Percentiles rank a stretch among this genome's conserved stretches.
Conservation (phyloP, 2,797 vertebrate genomes). For the Gephyroberyx darwinii region DNA sequence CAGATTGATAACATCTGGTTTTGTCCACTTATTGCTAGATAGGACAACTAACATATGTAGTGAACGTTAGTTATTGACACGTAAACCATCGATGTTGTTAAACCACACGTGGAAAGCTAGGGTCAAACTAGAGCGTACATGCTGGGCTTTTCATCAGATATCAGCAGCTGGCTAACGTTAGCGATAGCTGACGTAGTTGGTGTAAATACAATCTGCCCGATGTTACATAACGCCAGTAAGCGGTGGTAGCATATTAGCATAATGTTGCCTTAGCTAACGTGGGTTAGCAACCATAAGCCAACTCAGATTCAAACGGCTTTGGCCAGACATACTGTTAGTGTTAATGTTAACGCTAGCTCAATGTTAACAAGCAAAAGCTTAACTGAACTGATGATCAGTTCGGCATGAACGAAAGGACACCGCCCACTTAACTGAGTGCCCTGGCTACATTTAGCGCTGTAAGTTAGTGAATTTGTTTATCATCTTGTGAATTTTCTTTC, state of each 20-base stretch:
- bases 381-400: not conserved
- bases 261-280: not conserved
- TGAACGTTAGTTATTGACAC: not conserved
- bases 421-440: slow-evolving; percentile 27
- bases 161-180: slow-evolving; percentile 43
- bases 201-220: slow-evolving; percentile 30
- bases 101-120: fast-evolving
- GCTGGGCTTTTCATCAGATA: not conserved
- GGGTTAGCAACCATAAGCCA: not conserved
- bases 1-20: slow-evolving; percentile 33
- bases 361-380: not conserved
- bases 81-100: fast-evolving
- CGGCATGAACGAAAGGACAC: slow-evolving; percentile 11
- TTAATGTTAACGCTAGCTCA: not conserved
- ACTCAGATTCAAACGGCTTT: not conserved
- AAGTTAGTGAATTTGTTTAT: not conserved
- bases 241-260: slow-evolving; percentile 13
- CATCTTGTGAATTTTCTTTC: not conserved
- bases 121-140: not conserved
- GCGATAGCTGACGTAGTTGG: slow-evolving; percentile 47
- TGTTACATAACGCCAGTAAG: slow-evolving; percentile 65
- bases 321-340: not conserved
- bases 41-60: no score
- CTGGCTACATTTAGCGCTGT: not conserved
- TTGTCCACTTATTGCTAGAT: not conserved